phyloP scores from a whole-genome alignment of 2,113 vertebrate species.

The Meles meles region DNA sequence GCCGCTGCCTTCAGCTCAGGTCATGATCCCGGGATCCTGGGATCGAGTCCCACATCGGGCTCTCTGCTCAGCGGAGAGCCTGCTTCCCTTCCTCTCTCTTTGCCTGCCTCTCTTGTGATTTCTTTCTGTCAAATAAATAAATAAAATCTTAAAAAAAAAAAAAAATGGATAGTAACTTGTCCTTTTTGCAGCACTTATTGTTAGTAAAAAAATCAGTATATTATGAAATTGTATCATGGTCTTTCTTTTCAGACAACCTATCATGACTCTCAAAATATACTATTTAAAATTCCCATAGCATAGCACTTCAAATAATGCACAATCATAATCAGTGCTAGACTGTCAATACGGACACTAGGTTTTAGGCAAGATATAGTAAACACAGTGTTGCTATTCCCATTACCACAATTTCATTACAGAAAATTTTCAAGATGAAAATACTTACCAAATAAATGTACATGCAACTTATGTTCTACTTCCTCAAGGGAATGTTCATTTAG shows the following conservation, averaged over 20 bases:
- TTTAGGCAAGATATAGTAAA: not conserved
- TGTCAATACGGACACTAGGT: not conserved
- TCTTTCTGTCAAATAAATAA: too few relatives aligned
- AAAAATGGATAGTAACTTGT: not conserved
- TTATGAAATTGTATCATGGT: not conserved
- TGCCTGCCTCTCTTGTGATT: too few relatives aligned
- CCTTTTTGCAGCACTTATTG: not conserved
- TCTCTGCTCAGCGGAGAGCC: too few relatives aligned
- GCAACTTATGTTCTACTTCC: not conserved
- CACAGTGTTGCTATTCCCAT: not conserved
- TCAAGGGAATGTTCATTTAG: not conserved
- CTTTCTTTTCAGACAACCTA: not conserved
- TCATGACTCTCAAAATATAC: not conserved
- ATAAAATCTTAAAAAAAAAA: too few relatives aligned
- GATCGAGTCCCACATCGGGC: too few relatives aligned
- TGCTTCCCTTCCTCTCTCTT: too few relatives aligned
- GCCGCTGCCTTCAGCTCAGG: too few relatives aligned
- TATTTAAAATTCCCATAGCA: not conserved
- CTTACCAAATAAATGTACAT: not conserved
- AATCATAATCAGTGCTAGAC: not conserved
- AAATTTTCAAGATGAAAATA: conserved; percentile 27
- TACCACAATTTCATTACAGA: not conserved
- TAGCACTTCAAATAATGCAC: not conserved
- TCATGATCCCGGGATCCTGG: too few relatives aligned
- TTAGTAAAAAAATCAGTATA: not conserved